A percentile compares a stretch with the other conserved stretches of the same genome.
phyloP scores from a whole-genome alignment of 2,888 invertebrate species.

The Trissolcus japonicus region DNA sequence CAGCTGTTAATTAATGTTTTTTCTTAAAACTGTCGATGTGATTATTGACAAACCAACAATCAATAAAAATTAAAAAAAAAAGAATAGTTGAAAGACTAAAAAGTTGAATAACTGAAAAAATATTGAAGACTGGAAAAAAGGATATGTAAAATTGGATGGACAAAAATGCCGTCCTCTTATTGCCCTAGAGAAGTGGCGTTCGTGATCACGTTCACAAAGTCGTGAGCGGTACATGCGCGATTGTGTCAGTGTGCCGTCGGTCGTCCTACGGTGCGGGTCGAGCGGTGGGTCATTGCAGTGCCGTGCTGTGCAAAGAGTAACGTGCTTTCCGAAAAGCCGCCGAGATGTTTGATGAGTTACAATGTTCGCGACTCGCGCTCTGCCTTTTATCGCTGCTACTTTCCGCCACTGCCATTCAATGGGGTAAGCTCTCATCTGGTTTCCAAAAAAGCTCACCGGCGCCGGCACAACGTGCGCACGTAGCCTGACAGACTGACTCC shows the following conservation, averaged over 20 bases:
- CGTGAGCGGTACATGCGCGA: background rate
- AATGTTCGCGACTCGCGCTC: slow-evolving; percentile 50
- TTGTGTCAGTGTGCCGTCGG: slow-evolving; percentile 18
- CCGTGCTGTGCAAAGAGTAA: background rate
- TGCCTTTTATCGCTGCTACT: slow-evolving; percentile 55
- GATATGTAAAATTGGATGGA: too few relatives aligned
- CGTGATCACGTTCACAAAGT: background rate
- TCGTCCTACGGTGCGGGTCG: slow-evolving; percentile 7
- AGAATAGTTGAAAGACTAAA: too few relatives aligned
- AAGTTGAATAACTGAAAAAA: too few relatives aligned
- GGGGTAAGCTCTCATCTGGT: slow-evolving; percentile 67
- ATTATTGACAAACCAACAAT: too few relatives aligned
- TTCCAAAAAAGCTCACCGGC: background rate
- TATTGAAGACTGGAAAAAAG: too few relatives aligned
- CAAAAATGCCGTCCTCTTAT: background rate
- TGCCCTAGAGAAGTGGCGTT: slow-evolving; percentile 1
- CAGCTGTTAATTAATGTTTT: too few relatives aligned
- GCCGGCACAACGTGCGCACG: slow-evolving; percentile 25
- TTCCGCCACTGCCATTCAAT: slow-evolving; percentile 64
- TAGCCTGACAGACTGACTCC: slow-evolving; percentile 61
- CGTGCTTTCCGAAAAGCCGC: slow-evolving; percentile 46
- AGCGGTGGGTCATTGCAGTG: background rate
- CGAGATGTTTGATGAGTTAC: slow-evolving; percentile 63
- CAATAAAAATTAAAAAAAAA: too few relatives aligned
- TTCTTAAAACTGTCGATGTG: too few relatives aligned